Evolutionary conservation across 2,113 vertebrate genomes (phyloP).

Genomic region (Seriola rivoliana): DNA sequence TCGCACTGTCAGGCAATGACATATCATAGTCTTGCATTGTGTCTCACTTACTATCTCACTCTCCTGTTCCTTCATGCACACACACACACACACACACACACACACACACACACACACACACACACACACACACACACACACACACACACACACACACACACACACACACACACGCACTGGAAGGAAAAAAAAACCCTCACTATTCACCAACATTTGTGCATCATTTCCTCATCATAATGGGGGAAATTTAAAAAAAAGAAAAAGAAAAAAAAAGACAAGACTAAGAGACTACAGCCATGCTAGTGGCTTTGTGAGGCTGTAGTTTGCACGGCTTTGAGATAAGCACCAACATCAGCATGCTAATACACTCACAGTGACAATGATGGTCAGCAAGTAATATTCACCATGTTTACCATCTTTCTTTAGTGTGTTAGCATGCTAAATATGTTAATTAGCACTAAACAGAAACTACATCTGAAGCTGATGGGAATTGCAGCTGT

Average conservation of each 20-base stretch:
- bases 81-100: neutral
- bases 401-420: neutral
- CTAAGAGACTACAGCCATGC: neutral
- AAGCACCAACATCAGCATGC: constrained; percentile 4
- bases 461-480: neutral
- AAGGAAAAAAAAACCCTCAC: constrained; percentile 30
- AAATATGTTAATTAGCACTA: neutral
- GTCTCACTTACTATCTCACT: constrained; percentile 15
- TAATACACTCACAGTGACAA: neutral
- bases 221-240: constrained; percentile 23
- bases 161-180: neutral
- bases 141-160: constrained; percentile 2
- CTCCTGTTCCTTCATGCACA: neutral
- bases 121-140: neutral
- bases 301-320: constrained; percentile 4
- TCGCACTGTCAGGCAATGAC: neutral
- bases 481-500: neutral
- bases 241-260: constrained; percentile 9
- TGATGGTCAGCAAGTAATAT: neutral
- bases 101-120: constrained; percentile 3
- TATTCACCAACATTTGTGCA: neutral
- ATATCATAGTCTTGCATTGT: neutral
- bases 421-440: neutral
- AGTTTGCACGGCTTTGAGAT: constrained; percentile 15
- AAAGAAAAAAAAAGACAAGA: neutral